phyloP scores from a whole-genome alignment of 2,113 vertebrate species.

The Ornithorhynchus anatinus region DNA sequence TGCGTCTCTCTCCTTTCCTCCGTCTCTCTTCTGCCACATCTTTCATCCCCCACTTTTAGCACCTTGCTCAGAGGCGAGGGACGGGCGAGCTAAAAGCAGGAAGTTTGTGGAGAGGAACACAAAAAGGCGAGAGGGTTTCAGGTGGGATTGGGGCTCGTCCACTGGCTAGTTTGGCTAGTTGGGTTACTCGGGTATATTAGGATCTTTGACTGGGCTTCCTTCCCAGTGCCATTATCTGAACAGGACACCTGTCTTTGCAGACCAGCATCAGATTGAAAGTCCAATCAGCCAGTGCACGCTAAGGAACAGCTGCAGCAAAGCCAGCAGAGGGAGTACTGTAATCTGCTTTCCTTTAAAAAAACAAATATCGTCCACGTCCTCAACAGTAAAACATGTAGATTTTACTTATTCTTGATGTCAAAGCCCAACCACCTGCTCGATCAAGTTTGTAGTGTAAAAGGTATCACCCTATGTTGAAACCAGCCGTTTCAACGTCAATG shows the following conservation, averaged over 20 bases:
- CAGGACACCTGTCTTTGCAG: background rate
- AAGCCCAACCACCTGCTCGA: too few relatives aligned
- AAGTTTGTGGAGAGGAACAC: too few relatives aligned
- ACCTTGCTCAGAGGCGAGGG: background rate
- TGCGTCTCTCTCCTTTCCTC: background rate
- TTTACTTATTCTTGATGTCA: too few relatives aligned
- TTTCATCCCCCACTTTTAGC: background rate
- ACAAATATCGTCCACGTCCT: too few relatives aligned
- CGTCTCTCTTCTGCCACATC: background rate
- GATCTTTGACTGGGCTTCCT: background rate
- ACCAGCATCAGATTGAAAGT: background rate
- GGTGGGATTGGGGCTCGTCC: background rate
- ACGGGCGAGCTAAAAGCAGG: background rate
- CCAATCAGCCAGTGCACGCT: background rate
- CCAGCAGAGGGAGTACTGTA: background rate
- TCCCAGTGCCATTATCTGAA: background rate
- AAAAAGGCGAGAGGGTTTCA: background rate
- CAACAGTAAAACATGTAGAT: too few relatives aligned
- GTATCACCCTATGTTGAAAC: too few relatives aligned
- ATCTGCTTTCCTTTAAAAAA: too few relatives aligned
- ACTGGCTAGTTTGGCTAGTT: background rate
- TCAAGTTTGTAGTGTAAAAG: too few relatives aligned
- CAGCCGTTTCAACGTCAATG: too few relatives aligned
- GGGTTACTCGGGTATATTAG: background rate
- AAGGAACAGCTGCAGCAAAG: background rate